Evolutionary conservation across 2,888 invertebrate species (phyloP).

Genomic region (Cenopis cana): DNA sequence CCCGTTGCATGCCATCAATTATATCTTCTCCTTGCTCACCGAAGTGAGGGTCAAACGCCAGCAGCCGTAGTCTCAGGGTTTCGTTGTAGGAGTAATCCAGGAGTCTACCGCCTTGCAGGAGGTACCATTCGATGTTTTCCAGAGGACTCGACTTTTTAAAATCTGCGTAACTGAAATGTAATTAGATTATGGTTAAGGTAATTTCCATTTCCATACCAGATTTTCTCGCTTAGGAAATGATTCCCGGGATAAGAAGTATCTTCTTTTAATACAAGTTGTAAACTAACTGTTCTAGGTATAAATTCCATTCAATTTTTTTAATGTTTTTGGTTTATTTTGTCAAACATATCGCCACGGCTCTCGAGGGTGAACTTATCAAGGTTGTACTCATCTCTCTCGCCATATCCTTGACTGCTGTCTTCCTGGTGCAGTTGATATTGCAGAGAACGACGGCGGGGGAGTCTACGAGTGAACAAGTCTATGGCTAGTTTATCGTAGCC

Average conservation of each 20-base stretch:
- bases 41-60: conserved; percentile 43
- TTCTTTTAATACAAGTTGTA: no score
- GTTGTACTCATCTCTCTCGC: conserved; percentile 59
- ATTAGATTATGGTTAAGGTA: no score
- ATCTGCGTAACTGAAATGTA: background rate
- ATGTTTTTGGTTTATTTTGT: no score
- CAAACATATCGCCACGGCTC: no score
- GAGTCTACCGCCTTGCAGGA: conserved; percentile 59
- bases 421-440: background rate
- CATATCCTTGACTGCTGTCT: no score
- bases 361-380: no score
- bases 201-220: no score
- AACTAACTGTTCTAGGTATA: no score
- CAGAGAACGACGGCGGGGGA: background rate
- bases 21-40: conserved; percentile 48
- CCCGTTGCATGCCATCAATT: conserved; percentile 55
- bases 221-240: no score
- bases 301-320: no score
- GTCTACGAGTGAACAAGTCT: background rate
- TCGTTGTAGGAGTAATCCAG: conserved; percentile 62
- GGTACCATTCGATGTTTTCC: conserved; percentile 52
- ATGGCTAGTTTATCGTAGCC: background rate
- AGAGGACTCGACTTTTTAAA: conserved; percentile 37
- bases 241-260: no score
- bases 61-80: conserved; percentile 46